A percentile compares a stretch with the other conserved stretches of the same genome.
phyloP scores from a whole-genome alignment of 2,797 vertebrate genomes.

The Sebastolobus alascanus region DNA sequence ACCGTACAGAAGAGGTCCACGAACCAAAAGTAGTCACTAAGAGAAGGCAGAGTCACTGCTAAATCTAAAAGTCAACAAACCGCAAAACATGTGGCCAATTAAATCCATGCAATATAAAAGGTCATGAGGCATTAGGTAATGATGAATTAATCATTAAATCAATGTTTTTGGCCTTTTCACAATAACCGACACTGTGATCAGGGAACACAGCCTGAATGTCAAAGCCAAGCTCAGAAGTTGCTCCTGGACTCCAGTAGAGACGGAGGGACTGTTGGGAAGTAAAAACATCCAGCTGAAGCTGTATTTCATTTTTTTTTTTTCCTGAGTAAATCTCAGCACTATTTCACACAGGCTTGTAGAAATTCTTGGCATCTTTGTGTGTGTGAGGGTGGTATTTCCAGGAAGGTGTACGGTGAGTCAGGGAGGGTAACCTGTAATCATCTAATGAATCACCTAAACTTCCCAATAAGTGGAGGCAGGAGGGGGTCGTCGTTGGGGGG shows the following conservation, averaged over 20 bases:
- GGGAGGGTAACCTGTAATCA: constrained; percentile 65
- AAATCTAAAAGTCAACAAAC: neutral
- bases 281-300: neutral
- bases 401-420: constrained; percentile 72
- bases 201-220: neutral
- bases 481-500: no score
- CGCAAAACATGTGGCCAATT: neutral
- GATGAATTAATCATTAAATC: neutral
- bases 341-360: constrained; percentile 45
- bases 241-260: neutral
- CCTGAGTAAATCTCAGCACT: constrained; percentile 5
- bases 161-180: neutral
- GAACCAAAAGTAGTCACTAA: neutral
- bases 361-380: constrained; percentile 48
- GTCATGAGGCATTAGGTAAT: neutral
- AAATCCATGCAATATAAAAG: neutral
- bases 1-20: neutral
- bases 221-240: constrained; percentile 2
- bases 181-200: neutral
- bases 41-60: neutral
- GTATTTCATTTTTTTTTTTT: constrained; percentile 14
- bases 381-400: constrained; percentile 68
- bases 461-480: neutral
- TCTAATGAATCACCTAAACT: constrained; percentile 66
- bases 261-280: neutral